Base-by-base conservation (phyloP, 2,797 vertebrate genomes). In the Diglossa cyanea region DNA sequence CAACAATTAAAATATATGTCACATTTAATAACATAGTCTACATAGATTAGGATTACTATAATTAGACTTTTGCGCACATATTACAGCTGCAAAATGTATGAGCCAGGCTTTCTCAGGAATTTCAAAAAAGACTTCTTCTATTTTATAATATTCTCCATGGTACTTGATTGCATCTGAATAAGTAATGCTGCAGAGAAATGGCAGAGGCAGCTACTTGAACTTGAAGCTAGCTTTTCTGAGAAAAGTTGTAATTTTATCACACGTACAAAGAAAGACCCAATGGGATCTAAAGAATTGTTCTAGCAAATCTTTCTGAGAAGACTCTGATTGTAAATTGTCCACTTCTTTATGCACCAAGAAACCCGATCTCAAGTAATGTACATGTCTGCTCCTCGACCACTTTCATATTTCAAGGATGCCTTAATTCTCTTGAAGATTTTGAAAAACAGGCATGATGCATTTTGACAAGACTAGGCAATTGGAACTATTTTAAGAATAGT, bases 81-180 rank as follows among this genome's bases (percentile, higher is more conserved):
- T 90, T 93, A 90, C 92, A 96, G 91, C 92, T 96, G 94, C 85
- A 91, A 68, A 89, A 85, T 70, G 72, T 70, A 91, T 95, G 92
- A 94, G 58, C 61, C 40, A 83, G 54, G 21, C 62, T 93, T 95
- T 94, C 79, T 70, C 31, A 72, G 85, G 66, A 93, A 86, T 95
- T 92, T 96, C 15, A 78, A 53, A 90, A 90, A 88, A 70, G 30
- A 13, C 47, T 93, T 61, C 39, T 86, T 87, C 58, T 58, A 42
- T 89, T 89, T 95, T 72, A 70, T 88, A 55, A 58, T 95, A 72
- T 92, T 96, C 94, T 96, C 78, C 44, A 70, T 80, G 54, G 55
- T 80, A 83, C 87, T 93, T 96, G 95, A 96, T 96, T 96, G 66
- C 95, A 96, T 97, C 94, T 94, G 93, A 96, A 95, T 96, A 96